Conservation (phyloP, 2,113 vertebrate genomes). For the Ia io region DNA sequence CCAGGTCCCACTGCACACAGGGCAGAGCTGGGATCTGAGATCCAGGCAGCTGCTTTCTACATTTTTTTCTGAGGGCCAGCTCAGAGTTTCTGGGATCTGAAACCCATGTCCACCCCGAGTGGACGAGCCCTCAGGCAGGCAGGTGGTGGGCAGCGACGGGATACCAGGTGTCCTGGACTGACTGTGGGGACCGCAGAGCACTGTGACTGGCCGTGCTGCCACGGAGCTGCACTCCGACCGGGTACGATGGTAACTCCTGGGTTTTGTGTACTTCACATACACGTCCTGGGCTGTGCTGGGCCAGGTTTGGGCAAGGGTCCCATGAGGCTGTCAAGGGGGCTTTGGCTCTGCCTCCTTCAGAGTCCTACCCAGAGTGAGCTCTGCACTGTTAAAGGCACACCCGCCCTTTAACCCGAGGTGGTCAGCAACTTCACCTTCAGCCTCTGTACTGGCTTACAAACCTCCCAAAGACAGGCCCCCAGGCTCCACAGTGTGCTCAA, state of each 20-base stretch:
- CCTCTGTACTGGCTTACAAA: rapidly evolving
- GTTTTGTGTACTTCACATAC: rapidly evolving
- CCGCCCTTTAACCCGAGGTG: rapidly evolving
- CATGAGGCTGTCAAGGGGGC: neutral
- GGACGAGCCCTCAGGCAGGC: rapidly evolving
- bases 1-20: rapidly evolving
- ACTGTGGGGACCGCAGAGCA: rapidly evolving
- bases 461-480: too few relatives aligned
- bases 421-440: rapidly evolving
- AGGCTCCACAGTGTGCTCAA: too few relatives aligned
- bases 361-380: neutral
- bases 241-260: too few relatives aligned
- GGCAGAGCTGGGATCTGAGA: neutral
- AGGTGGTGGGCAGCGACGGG: rapidly evolving
- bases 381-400: rapidly evolving
- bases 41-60: neutral
- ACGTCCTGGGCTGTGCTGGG: neutral
- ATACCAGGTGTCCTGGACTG: too few relatives aligned
- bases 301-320: neutral
- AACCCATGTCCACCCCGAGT: neutral
- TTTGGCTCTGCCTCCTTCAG: rapidly evolving
- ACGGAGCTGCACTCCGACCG: rapidly evolving
- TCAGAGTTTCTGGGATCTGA: neutral
- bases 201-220: neutral
- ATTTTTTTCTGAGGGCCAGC: neutral